Percentiles rank a stretch among this genome's conserved stretches.
Evolutionary conservation across 2,888 invertebrate genomes (phyloP).

Genomic region (Dinocampus coccinellae): DNA sequence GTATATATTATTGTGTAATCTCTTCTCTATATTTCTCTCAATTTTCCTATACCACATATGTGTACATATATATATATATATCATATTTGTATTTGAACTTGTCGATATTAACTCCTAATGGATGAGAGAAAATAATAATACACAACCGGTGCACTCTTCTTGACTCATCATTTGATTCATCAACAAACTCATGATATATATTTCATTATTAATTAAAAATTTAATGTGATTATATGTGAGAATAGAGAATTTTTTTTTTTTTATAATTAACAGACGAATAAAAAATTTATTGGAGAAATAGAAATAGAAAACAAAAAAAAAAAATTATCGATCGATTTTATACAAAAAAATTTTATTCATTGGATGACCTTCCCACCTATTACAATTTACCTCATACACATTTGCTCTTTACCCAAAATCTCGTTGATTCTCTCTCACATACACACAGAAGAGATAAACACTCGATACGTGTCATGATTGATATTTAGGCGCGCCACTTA

Average conservation of each 20-base stretch:
- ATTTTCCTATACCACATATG: too few relatives aligned
- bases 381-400: neutral
- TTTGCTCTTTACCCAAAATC: neutral
- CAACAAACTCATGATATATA: conserved; percentile 16
- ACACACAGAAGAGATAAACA: too few relatives aligned
- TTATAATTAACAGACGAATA: neutral
- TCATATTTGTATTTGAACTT: too few relatives aligned
- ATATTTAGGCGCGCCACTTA: conserved; percentile 64
- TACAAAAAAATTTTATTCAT: neutral
- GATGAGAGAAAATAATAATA: conserved; percentile 39
- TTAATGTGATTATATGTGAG: too few relatives aligned
- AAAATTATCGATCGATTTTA: neutral
- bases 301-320: neutral
- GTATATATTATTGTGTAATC: too few relatives aligned
- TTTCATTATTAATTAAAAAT: neutral
- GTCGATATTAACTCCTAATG: conserved; percentile 53
- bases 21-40: too few relatives aligned
- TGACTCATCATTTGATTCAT: conserved; percentile 30
- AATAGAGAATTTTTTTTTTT: too few relatives aligned
- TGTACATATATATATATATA: neutral
- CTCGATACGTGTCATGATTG: conserved; percentile 62
- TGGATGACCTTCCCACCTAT: neutral
- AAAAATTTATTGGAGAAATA: neutral
- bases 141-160: too few relatives aligned
- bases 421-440: conserved; percentile 3